Base-by-base conservation (phyloP, 92 coral and sea anemone species). In the Palythoa grandiflora region DNA sequence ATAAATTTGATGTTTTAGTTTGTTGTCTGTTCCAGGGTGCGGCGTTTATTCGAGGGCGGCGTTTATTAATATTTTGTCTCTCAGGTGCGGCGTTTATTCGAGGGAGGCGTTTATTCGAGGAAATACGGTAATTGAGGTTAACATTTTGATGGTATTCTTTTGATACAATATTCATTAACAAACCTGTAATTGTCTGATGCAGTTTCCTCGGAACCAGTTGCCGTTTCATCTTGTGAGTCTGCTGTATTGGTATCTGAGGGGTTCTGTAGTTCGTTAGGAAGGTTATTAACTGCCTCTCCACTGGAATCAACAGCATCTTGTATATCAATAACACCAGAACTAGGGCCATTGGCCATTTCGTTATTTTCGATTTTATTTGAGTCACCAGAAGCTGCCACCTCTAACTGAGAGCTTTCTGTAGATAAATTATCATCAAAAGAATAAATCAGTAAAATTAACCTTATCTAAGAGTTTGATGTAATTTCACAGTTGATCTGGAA, bases 341-440 rank as follows among this genome's bases (percentile, higher is more conserved):
- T 70, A 57, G 51, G 28, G 15, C 9, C 50, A 50, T 60, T 52
- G 36, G 60, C 35, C 44, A 20, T 17, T 20, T 38, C 19, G 35
- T 44, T 51, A 35, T 13, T 39, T 2, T 17, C 36, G 10, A 19
- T 36, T 7, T 54, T 13, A 15, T 13, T 28, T 38, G 71, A 54
- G 0, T 36, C 71, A 6, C 83, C 83, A 5, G 83, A 78, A 9
- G 83, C 83, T 36, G 61, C 83, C 38, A 20, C 38, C 15, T 78
- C 83, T 37, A 78, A 37, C 83, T 78, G 83, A 3, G 68, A 78
- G 55, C 83, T 78, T 78, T 78, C 83, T 78, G 52, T 36, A 15
- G 35, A 55, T 9, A 53, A 36, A 9, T n/a, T 54, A 54, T 5
- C 11, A 55, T 21, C 68, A 55, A 57, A 4, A 21, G 39, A 78